Base-by-base conservation (phyloP, 2,113 vertebrate genomes). In the Aythya baeri region DNA sequence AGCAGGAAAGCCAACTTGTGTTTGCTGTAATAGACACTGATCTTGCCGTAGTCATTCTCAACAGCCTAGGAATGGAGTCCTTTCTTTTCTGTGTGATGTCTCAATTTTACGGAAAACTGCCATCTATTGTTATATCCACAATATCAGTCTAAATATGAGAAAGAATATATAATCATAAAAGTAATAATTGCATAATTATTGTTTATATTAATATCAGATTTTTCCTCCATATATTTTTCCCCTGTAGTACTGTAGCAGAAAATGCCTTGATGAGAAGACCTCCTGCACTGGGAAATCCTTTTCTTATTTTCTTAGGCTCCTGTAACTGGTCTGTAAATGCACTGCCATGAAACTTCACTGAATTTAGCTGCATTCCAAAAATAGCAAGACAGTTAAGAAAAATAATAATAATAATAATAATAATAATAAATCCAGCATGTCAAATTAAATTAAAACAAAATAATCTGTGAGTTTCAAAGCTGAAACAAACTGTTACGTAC, bases 161-260 rank as follows among this genome's bases (percentile, higher is more conserved):
- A 90, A 9, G 26, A 77, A 26, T 52, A 61, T 20, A 25, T 31
- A 6, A 41, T 52, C 32, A 62, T 89, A 62, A 65, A 84, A 58
- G 5, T 17, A 83, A 78, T 61, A 15, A 79, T 7, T 61, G 12
- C 14, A 41, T 36, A 65, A 68, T 63, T 83, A 44, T 67, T 83
- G 6, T 17, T 81, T 79, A 52, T 85, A 89, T 82, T 57, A 34
- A 52, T 91, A 89, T 23, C 54, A 82, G 10, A 25, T 87, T 87
- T 58, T 72, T 4, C 17, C 41, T 68, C 34, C 13, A 5, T 59
- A 27, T 38, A 11, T 0, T 44, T 86, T 54, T 21, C 12, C 7
- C 36, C 16, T 6, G 1, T 12, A 36, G 12, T 36, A 3, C 14
- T 78, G 46, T 43, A 38, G 54, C 86, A 63, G 18, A 67, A 72